phyloP scores from a whole-genome alignment of 2,113 vertebrate genomes.

The Zootoca vivipara region DNA sequence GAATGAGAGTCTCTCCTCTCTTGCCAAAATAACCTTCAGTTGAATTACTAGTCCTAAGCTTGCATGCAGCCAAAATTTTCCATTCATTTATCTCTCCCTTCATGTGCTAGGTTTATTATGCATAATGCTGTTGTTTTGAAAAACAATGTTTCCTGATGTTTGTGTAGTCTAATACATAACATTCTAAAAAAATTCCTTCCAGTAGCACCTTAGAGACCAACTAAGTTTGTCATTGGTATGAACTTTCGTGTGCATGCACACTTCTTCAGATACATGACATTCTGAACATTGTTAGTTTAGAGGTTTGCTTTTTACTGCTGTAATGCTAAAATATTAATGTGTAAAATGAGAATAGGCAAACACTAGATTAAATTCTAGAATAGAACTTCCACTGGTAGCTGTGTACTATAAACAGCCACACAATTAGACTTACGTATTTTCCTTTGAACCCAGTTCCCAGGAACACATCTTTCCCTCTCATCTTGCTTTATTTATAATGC shows the following conservation, averaged over 20 bases:
- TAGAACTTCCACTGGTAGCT: conserved; percentile 38
- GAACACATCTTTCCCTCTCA: not conserved
- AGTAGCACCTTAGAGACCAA: too few relatives aligned
- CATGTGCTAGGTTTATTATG: not conserved
- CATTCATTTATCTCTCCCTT: not conserved
- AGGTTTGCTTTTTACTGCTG: conserved; percentile 5
- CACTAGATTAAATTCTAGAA: conserved; percentile 49
- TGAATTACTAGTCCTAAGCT: not conserved
- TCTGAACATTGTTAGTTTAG: conserved; percentile 37
- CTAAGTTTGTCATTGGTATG: too few relatives aligned
- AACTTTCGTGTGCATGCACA: too few relatives aligned
- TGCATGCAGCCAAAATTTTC: not conserved
- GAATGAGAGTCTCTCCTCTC: not conserved
- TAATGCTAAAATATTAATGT: conserved; percentile 59
- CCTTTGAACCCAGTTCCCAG: not conserved
- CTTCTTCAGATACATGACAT: too few relatives aligned
- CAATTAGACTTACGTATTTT: not conserved
- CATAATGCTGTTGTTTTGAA: not conserved
- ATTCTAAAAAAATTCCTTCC: too few relatives aligned
- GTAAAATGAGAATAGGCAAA: conserved; percentile 59
- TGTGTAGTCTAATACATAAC: not conserved
- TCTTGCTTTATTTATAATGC: not conserved
- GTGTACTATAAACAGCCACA: not conserved
- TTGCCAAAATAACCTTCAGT: not conserved
- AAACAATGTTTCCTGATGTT: not conserved